These are phyloP conservation scores for Dioctria linearis DNA, from an alignment of 2,888 invertebrate species.

Conservation along the genomic window DNA sequence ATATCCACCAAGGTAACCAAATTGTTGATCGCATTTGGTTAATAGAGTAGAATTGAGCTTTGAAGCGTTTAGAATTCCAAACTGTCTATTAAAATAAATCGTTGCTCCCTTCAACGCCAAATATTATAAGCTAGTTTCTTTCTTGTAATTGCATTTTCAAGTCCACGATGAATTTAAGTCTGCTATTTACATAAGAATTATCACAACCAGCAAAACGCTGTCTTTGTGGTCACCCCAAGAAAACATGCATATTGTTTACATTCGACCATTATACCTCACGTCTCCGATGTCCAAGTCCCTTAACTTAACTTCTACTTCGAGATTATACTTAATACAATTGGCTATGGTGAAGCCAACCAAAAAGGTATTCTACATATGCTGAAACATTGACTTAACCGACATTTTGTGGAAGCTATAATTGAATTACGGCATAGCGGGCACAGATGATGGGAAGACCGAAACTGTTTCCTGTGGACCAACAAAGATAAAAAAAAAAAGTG, in stretches of 20 bases:
- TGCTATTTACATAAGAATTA: slow-evolving; percentile 1
- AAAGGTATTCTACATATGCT: not conserved
- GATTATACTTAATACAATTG: not conserved
- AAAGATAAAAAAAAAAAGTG: not conserved
- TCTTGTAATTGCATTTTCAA: too few relatives aligned
- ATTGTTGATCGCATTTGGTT: too few relatives aligned
- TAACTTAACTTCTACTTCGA: not conserved
- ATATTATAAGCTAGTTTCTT: not conserved
- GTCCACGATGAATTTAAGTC: not conserved
- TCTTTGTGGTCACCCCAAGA: slow-evolving; percentile 6
- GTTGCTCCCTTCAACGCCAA: not conserved
- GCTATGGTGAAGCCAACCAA: not conserved
- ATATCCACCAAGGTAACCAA: too few relatives aligned
- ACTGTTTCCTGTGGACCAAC: not conserved
- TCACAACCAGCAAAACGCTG: not conserved
- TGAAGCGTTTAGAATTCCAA: too few relatives aligned
- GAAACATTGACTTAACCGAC: not conserved
- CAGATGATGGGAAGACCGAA: not conserved
- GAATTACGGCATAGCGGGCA: not conserved
- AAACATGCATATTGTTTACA: not conserved
- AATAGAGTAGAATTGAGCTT: too few relatives aligned
- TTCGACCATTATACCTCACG: not conserved
- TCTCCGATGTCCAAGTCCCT: not conserved
- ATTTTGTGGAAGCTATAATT: slow-evolving; percentile 4
- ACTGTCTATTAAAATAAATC: too few relatives aligned